phyloP scores from a whole-genome alignment of 2,113 vertebrate genomes.

The Lagopus muta region DNA sequence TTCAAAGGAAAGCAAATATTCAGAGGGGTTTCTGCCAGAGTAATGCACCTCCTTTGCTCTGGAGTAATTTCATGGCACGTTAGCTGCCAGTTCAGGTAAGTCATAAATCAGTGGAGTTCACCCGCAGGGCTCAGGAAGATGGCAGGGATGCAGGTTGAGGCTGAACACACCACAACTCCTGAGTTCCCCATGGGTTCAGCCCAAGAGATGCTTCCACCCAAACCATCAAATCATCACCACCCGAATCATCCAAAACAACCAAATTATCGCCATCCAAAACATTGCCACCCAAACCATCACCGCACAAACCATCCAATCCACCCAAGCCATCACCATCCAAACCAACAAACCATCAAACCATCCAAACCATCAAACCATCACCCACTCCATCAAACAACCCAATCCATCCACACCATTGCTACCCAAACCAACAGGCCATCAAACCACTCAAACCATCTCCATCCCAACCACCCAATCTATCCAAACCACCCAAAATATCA shows the following conservation, averaged over 20 bases:
- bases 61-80: constrained; percentile 53
- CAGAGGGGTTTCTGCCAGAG: not conserved
- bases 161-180: not conserved
- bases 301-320: too few species aligned
- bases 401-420: too few species aligned
- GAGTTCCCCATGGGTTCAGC: not conserved
- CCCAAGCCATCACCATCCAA: too few species aligned
- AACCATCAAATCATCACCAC: too few species aligned
- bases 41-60: not conserved
- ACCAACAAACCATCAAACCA: too few species aligned
- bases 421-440: not conserved
- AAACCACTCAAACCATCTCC: not conserved
- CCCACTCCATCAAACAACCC: too few species aligned
- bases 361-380: too few species aligned
- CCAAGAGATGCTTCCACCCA: not conserved
- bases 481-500: too few species aligned
- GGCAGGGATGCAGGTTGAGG: not conserved
- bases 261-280: not conserved
- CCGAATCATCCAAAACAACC: too few species aligned
- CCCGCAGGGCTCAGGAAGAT: not conserved
- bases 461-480: not conserved
- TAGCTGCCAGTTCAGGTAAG: not conserved
- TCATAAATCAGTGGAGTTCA: not conserved
- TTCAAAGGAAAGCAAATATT: constrained; percentile 50
- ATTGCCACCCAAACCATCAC: too few species aligned